Conservation (phyloP, 2,113 vertebrate species). For the Tricholaema leucomelas region DNA sequence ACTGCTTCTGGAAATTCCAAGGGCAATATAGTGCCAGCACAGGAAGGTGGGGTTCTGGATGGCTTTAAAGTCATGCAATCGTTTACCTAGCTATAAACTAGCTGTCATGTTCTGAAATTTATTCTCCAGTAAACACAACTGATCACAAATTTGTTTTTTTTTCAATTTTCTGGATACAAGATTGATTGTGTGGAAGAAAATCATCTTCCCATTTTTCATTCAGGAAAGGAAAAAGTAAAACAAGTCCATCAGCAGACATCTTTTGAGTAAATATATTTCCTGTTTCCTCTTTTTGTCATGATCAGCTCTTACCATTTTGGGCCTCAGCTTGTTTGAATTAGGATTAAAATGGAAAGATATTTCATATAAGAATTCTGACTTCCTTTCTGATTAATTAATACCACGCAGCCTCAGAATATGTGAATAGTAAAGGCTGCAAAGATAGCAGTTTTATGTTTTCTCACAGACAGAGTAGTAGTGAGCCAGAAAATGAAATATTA, state of each 20-base stretch:
- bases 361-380: constrained; percentile 43
- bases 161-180: neutral
- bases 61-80: neutral
- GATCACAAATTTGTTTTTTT: neutral
- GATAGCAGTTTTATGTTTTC: constrained; percentile 59
- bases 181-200: neutral
- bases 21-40: neutral
- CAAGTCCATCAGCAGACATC: neutral
- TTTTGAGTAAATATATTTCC: neutral
- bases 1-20: neutral
- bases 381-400: constrained; percentile 56
- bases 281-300: neutral
- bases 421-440: constrained; percentile 39
- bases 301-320: neutral
- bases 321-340: constrained; percentile 61
- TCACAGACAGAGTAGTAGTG: constrained; percentile 46
- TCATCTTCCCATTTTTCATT: neutral
- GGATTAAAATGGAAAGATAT: constrained; percentile 21
- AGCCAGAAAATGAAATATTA: constrained; percentile 61
- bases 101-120: neutral
- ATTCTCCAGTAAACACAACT: neutral
- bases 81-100: neutral
- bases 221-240: neutral
- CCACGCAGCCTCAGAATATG: constrained; percentile 14
- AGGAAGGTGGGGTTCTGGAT: neutral